Base-by-base conservation (phyloP, 1,140 invertebrate species). In the Asobara japonica region DNA sequence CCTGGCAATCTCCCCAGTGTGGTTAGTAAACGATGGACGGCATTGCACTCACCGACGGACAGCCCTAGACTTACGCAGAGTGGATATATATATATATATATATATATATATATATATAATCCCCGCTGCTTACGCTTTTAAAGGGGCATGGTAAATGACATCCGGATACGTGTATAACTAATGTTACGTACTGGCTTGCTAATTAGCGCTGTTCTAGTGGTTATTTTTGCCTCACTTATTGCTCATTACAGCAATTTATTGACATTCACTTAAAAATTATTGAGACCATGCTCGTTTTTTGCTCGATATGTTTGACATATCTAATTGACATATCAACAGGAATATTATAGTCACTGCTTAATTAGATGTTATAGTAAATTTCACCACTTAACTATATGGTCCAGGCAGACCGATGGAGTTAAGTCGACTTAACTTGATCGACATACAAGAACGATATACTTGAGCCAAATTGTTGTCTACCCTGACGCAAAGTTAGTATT, bases 1-100 rank as follows among this genome's bases (percentile, higher is more conserved):
- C 56, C 65, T 71, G 73, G 69, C 73, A 74, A 74, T 74, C 68
- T 74, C 72, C 45, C 65, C 25, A 30, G 2, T 65, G 48, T 36
- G 45, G 30, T 56, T 56, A 20, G 29, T 38, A 66, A 38, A 74
- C 56, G 36, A 70, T 69, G 69, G 48, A 27, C 11, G 33, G 31
- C 48, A 3, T 22, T 51, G 48, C 48, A 20, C 48, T 51, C 22
- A 51, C 48, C 22, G 22, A 16, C 18, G 48, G 48, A 51, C 48
- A 51, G 3, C 4, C 3, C 16, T n/a, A n/a, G 22, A 56, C 51
- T 56, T 25, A 56, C 51, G 13, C 51, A 10, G 22, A 27, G 51
- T 60, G 66, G 33, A 45, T 45, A 41, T 29, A 66, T 56, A 25
- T 56, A n/a, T n/a, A n/a, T n/a, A n/a, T n/a, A n/a, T n/a, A n/a